Conservation (phyloP, 1,140 invertebrate genomes). For the Nixonia krombeini region DNA sequence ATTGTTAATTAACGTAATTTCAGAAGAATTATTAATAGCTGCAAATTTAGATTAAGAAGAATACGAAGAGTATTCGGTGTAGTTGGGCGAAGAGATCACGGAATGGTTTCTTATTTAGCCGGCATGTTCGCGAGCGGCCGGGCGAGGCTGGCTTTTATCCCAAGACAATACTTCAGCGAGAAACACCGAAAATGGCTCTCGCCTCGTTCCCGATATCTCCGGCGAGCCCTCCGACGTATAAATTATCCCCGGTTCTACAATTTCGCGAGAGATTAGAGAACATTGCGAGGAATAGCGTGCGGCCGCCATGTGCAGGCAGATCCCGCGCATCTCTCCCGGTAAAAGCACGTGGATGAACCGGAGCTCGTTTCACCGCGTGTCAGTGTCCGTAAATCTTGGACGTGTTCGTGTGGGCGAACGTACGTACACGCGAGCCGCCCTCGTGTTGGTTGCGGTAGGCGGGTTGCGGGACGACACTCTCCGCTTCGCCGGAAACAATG, state of each 20-base stretch:
- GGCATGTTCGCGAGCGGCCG: no score
- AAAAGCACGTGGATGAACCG: slow-evolving; percentile 37
- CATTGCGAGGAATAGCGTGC: slow-evolving; percentile 49
- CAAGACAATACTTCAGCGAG: slow-evolving; percentile 13
- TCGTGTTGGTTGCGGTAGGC: slow-evolving; percentile 45
- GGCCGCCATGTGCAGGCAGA: slow-evolving; percentile 37
- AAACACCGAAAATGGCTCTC: slow-evolving; percentile 40
- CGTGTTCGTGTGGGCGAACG: slow-evolving; percentile 1
- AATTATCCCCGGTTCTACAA: slow-evolving; percentile 54
- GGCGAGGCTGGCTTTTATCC: slow-evolving; percentile 6
- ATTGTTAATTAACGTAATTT: no score
- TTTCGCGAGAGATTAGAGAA: slow-evolving; percentile 60
- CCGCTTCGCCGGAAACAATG: slow-evolving; percentile 65
- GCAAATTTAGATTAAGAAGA: no score
- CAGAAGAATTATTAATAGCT: no score
- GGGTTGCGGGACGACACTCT: slow-evolving; percentile 67
- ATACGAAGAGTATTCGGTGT: no score
- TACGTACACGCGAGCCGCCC: slow-evolving; percentile 1
- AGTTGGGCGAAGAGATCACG: no score
- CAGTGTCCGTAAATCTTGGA: slow-evolving; percentile 30
- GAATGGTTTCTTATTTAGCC: no score
- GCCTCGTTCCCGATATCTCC: slow-evolving; percentile 37
- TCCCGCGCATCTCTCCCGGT: slow-evolving; percentile 17
- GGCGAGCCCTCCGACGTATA: slow-evolving; percentile 36
- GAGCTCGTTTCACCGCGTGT: slow-evolving; percentile 24